These are phyloP conservation scores for Colletes latitarsis DNA, from an alignment of 1,140 invertebrate genomes.

Conservation along the genomic window DNA sequence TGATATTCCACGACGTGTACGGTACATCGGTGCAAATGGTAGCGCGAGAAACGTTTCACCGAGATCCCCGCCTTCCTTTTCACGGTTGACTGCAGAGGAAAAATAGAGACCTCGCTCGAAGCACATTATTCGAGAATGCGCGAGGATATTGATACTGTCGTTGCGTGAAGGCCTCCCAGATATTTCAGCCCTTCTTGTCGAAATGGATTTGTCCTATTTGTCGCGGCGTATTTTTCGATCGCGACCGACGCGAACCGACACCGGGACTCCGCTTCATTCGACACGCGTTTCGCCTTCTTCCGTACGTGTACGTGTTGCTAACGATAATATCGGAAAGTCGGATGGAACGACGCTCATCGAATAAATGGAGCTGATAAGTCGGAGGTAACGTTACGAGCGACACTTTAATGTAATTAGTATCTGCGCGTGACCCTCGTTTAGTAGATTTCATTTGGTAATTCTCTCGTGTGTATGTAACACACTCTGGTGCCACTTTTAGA, in stretches of 20 bases:
- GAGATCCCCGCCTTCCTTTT: conserved; percentile 43
- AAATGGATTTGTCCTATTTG: conserved; percentile 1
- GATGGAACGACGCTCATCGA: conserved; percentile 7
- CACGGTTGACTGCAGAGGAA: conserved; percentile 35
- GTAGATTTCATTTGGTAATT: conserved; percentile 3
- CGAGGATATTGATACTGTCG: conserved; percentile 24
- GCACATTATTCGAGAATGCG: conserved; percentile 39
- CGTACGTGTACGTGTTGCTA: neutral
- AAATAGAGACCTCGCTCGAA: conserved; percentile 38
- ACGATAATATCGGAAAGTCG: conserved; percentile 21
- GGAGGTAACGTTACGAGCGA: neutral
- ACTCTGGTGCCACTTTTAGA: neutral
- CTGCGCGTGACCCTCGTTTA: neutral
- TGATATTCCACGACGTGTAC: conserved; percentile 43
- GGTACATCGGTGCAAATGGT: conserved; percentile 45
- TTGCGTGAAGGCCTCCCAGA: conserved; percentile 13
- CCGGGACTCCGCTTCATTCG: too few species aligned
- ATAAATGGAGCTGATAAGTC: conserved; percentile 37
- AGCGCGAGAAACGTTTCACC: conserved; percentile 53
- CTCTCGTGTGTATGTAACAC: neutral
- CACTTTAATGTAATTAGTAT: conserved; percentile 20
- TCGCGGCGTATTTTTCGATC: neutral
- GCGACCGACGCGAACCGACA: neutral
- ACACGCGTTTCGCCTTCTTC: too few species aligned
- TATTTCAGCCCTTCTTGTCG: neutral